Evolutionary conservation across 2,888 invertebrate species (phyloP).

Genomic region (Diloba caeruleocephala): DNA sequence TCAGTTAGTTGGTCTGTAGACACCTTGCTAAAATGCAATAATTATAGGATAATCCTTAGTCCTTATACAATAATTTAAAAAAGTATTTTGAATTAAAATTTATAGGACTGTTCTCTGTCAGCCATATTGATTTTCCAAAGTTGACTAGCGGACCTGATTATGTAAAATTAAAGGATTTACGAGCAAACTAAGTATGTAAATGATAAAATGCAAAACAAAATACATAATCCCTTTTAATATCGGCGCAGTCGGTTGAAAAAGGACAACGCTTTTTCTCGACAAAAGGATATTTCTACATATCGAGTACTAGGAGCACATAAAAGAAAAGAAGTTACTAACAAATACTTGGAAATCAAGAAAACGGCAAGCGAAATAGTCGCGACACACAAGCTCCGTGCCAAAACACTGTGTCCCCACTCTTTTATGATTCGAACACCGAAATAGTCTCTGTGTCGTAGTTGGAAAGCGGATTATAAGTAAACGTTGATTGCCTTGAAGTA

Average conservation of each 20-base stretch:
- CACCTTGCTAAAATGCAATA: no score
- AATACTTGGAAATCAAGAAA: conserved; percentile 80
- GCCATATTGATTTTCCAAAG: conserved; percentile 20
- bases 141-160: conserved; percentile 22
- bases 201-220: not conserved
- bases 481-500: conserved; percentile 86
- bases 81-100: no score
- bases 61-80: no score
- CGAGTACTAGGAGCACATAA: conserved; percentile 74
- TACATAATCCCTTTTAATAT: conserved; percentile 1
- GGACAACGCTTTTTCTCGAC: conserved; percentile 55
- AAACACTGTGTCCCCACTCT: conserved; percentile 53
- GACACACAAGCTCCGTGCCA: conserved; percentile 46
- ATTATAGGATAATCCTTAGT: no score
- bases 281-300: conserved; percentile 65
- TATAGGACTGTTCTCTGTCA: not conserved
- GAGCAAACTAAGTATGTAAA: no score
- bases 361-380: conserved; percentile 55
- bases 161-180: conserved; percentile 5
- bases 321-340: conserved; percentile 71
- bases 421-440: conserved; percentile 50
- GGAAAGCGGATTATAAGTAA: conserved; percentile 80
- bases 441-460: conserved; percentile 64
- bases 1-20: no score
- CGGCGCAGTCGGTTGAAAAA: conserved; percentile 33